Evolutionary conservation across 2,797 vertebrate genomes (phyloP).

Genomic region (Molossus molossus): DNA sequence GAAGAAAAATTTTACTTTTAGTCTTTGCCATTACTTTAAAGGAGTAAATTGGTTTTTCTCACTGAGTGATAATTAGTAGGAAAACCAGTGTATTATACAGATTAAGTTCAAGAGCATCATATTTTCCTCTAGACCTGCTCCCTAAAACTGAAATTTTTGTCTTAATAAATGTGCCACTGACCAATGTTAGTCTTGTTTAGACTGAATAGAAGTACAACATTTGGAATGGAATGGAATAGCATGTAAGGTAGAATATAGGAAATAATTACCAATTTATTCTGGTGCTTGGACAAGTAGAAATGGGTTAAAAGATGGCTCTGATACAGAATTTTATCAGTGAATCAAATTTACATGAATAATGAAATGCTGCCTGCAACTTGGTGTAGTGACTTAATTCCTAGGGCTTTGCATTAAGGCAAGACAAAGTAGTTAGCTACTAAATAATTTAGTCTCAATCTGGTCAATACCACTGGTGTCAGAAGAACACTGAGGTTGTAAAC

Average conservation of each 20-base stretch:
- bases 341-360: not conserved
- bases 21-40: not conserved
- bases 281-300: not conserved
- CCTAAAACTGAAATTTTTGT: constrained; percentile 11
- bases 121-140: not conserved
- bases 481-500: not conserved
- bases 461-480: not conserved
- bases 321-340: not conserved
- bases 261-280: not conserved
- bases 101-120: not conserved
- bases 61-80: not conserved
- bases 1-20: not conserved
- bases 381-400: not conserved
- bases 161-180: not conserved
- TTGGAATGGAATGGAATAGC: not conserved
- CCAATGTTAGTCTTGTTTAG: not conserved
- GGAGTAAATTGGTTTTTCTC: not conserved
- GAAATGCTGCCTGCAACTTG: not conserved
- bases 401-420: not conserved
- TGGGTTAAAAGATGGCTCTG: not conserved
- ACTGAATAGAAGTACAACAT: not conserved
- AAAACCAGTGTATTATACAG: not conserved
- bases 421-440: not conserved
- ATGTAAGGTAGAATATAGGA: not conserved
- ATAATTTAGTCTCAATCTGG: not conserved